Evolutionary conservation across 2,797 vertebrate species (phyloP), one percentile per base, ranked within the genome.

Genomic region (Hylomyscus alleni): DNA sequence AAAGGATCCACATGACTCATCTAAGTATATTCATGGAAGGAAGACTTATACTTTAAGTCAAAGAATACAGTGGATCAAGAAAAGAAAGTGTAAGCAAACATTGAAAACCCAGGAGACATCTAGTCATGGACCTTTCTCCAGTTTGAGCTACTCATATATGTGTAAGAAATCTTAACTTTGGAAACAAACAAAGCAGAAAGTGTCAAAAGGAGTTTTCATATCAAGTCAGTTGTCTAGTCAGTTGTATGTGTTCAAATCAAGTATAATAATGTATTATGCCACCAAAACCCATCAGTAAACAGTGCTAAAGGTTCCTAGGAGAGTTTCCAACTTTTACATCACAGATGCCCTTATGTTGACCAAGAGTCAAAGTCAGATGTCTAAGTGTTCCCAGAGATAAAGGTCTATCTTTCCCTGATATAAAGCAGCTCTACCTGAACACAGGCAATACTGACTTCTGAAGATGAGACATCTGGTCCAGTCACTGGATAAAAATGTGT

Each of bases 301-400:
- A 34, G 40, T 26, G n/a, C 26, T 19, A 4, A 37, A 75, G 20
- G 4, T 54, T 0, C 0, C 31, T 15, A 50, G 9, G 5, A 60
- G 6, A 76, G 26, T 76, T 81, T 26, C 62, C 40, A 56, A 52
- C 50, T 86, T 92, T 86, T 73, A 76, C 29, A 81, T 60, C 80
- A 44, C 47, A 60, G 72, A 92, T 92, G 37, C 24, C 24, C 44
- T 62, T 91, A 73, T 89, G 69, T 72, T 89, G n/a, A 9, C 60
- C 44, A 34, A 73, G 80, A 88, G 89, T 78, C 77, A 89, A 44
- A 89, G 24, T 17, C 80, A 65, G 69, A 47, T 78, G 44, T 56
- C n/a, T 65, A 65, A 12, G 47, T 84, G n/a, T 89, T 56, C 50
- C 52, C 54, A 73, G 78, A 73, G 72, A 89, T n/a, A 83, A 94